Percentiles rank a stretch among this genome's conserved stretches.
Evolutionary conservation across 2,113 vertebrate species (phyloP).

Genomic region (Hydropotes inermis): DNA sequence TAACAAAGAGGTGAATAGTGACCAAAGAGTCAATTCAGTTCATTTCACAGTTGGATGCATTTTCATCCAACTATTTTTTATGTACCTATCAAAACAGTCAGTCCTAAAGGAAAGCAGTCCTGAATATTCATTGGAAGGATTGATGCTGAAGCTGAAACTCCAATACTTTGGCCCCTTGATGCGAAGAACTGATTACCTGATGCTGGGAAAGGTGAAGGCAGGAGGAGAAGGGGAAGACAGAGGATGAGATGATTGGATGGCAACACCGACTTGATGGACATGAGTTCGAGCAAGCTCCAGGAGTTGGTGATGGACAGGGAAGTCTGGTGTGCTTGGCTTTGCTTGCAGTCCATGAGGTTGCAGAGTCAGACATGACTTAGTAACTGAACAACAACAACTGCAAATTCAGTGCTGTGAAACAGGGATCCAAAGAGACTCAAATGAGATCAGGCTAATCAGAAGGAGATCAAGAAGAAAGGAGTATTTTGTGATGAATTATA

Average conservation of each 20-base stretch:
- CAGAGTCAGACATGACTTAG: neutral
- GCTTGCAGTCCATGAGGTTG: neutral
- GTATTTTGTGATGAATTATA: neutral
- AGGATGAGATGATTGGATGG: neutral
- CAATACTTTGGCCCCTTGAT: neutral
- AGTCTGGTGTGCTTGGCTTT: neutral
- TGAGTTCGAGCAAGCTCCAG: neutral
- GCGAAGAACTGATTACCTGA: neutral
- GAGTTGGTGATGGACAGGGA: neutral
- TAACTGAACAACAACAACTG: neutral
- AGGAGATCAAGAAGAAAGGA: neutral
- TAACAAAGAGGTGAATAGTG: neutral
- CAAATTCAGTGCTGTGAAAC: neutral
- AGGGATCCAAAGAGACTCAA: neutral
- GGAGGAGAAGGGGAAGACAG: neutral
- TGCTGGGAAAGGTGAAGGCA: neutral
- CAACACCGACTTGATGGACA: fast-evolving
- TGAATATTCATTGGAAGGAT: neutral
- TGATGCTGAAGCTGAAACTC: neutral
- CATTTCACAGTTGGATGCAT: neutral
- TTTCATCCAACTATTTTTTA: slow-evolving; percentile 20
- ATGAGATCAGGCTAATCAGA: neutral
- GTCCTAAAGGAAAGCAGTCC: neutral
- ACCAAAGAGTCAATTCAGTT: neutral
- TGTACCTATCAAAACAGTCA: neutral